phyloP scores from a whole-genome alignment of 2,888 invertebrate genomes.

The Lithophane socia region DNA sequence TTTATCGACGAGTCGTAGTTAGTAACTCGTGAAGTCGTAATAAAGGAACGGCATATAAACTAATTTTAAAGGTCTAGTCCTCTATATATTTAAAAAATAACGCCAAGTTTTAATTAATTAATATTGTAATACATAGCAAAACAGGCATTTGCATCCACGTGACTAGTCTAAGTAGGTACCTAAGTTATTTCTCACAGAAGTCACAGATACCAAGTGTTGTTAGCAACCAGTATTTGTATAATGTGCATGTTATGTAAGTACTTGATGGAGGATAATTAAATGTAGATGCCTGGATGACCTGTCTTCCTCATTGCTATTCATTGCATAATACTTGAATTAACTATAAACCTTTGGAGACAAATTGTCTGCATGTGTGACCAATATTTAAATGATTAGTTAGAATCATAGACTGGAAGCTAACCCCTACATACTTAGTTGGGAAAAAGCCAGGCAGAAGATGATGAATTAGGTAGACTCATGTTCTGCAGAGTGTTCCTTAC shows the following conservation, averaged over 20 bases:
- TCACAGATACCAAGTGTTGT: slow-evolving; percentile 16
- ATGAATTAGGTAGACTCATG: neutral
- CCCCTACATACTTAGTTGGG: neutral
- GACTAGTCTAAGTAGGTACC: slow-evolving; percentile 9
- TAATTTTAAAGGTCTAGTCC: neutral
- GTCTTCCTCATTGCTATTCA: slow-evolving; percentile 57
- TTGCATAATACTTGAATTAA: slow-evolving; percentile 46
- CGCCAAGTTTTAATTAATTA: neutral
- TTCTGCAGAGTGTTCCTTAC: neutral
- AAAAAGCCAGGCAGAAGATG: neutral
- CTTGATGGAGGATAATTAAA: slow-evolving; percentile 49
- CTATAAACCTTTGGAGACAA: slow-evolving; percentile 25
- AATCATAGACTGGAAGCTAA: neutral
- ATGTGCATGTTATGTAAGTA: slow-evolving; percentile 42
- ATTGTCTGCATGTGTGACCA: slow-evolving; percentile 11
- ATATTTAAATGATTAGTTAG: neutral
- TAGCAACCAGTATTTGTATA: slow-evolving; percentile 51
- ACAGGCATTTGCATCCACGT: slow-evolving; percentile 10
- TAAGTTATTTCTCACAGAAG: slow-evolving; percentile 29
- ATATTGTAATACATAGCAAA: neutral
- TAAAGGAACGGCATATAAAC: neutral
- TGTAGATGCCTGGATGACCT: slow-evolving; percentile 47
- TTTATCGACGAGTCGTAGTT: neutral
- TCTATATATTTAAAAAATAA: neutral
- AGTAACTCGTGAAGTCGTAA: neutral